phyloP scores from a whole-genome alignment of 2,888 invertebrate species.

The Callosobruchus maculatus region DNA sequence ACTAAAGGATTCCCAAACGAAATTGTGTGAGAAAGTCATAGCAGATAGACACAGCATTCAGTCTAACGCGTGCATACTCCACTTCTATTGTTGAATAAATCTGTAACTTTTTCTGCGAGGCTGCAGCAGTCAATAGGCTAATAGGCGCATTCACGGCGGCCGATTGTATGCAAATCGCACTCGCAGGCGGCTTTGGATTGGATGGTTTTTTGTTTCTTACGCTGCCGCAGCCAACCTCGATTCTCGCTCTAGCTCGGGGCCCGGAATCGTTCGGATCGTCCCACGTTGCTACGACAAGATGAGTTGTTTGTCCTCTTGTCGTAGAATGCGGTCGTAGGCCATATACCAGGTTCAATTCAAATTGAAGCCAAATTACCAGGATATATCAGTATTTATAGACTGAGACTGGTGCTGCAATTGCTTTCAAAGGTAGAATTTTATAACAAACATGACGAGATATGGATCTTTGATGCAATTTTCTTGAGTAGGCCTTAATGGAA shows the following conservation, averaged over 20 bases:
- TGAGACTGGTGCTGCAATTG: no score
- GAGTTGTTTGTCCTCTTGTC: not conserved
- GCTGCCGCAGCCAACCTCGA: not conserved
- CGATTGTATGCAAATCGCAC: not conserved
- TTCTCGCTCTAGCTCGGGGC: not conserved
- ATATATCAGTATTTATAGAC: no score
- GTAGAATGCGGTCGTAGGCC: not conserved
- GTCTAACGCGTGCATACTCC: not conserved
- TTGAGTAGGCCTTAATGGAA: no score
- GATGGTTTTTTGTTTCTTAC: not conserved
- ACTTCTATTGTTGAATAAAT: not conserved
- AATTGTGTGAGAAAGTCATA: not conserved
- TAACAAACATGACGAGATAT: no score
- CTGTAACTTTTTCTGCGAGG: not conserved
- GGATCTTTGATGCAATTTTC: no score
- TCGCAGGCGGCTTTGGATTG: not conserved
- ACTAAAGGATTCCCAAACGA: not conserved
- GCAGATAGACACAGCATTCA: not conserved
- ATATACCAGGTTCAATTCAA: not conserved
- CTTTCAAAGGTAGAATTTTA: no score
- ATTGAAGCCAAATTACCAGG: no score
- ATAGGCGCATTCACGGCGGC: not conserved
- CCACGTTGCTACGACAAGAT: not conserved
- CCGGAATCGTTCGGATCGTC: not conserved
- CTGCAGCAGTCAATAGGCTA: not conserved